phyloP scores from a whole-genome alignment of 1,140 invertebrate species.

The Brachionus koreanus region DNA sequence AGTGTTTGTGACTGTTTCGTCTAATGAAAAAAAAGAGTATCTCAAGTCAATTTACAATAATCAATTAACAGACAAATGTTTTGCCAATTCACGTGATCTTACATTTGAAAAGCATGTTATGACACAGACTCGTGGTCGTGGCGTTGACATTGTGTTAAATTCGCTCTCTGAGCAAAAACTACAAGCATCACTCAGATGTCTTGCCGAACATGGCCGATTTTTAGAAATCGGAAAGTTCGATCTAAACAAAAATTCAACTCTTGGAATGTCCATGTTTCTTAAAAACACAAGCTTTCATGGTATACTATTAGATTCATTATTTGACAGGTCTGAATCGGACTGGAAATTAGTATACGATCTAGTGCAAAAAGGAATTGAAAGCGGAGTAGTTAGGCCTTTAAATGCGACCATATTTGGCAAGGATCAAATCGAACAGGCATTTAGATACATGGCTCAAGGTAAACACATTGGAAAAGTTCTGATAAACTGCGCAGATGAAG shows the following conservation, averaged over 20 bases:
- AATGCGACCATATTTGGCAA: slow-evolving; percentile 74
- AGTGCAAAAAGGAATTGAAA: slow-evolving; percentile 74
- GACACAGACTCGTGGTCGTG: slow-evolving; percentile 64
- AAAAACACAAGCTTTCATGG: slow-evolving; percentile 95
- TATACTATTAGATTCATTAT: slow-evolving; percentile 84
- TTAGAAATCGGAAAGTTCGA: slow-evolving; percentile 96
- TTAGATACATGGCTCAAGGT: slow-evolving; percentile 87
- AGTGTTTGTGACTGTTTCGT: slow-evolving; percentile 57
- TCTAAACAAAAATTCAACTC: slow-evolving; percentile 77
- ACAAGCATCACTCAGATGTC: slow-evolving; percentile 81
- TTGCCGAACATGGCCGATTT: slow-evolving; percentile 84
- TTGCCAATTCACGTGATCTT: slow-evolving; percentile 83
- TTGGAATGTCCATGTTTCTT: slow-evolving; percentile 89
- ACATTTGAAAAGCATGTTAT: slow-evolving; percentile 81
- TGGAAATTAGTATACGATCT: slow-evolving; percentile 71
- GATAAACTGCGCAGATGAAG: slow-evolving; percentile 60
- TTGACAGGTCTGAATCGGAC: slow-evolving; percentile 66
- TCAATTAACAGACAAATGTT: slow-evolving; percentile 71
- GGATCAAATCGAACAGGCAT: slow-evolving; percentile 84
- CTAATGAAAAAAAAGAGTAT: slow-evolving; percentile 79
- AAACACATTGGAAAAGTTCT: slow-evolving; percentile 95
- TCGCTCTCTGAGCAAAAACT: slow-evolving; percentile 87
- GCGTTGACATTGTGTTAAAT: slow-evolving; percentile 88
- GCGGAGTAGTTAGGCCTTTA: slow-evolving; percentile 77
- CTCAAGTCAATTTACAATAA: slow-evolving; percentile 69